A percentile compares a stretch with the other conserved stretches of the same genome.
phyloP scores from a whole-genome alignment of 2,113 vertebrate species.

The Polyodon spathula region DNA sequence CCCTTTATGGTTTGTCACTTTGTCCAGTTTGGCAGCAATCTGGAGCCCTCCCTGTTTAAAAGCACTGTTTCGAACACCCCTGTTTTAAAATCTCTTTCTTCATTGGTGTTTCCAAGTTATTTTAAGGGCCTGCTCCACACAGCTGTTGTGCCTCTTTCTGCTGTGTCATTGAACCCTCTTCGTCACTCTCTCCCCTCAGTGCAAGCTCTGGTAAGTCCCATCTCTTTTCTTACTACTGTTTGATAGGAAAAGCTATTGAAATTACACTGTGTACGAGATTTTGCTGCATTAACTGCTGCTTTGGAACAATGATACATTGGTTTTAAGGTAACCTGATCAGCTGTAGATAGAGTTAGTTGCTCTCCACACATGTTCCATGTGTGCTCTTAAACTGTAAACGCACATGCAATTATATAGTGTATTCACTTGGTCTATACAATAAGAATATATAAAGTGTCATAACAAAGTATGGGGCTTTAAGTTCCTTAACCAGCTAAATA shows the following conservation, averaged over 20 bases:
- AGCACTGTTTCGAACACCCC: not conserved
- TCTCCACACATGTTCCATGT: no score
- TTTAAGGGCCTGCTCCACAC: slow-evolving; percentile 52
- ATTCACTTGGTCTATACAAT: no score
- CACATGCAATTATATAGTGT: no score
- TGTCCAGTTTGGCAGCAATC: not conserved
- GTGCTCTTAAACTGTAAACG: no score
- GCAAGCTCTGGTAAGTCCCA: slow-evolving; percentile 53
- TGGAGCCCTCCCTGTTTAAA: not conserved
- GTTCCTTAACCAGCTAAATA: no score
- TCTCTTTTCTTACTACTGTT: slow-evolving; percentile 22
- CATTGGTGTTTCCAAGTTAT: slow-evolving; percentile 42
- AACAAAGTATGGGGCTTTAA: no score
- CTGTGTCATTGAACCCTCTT: slow-evolving; percentile 33
- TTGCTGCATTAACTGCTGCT: slow-evolving; percentile 15
- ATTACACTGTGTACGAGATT: slow-evolving; percentile 13
- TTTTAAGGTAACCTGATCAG: no score
- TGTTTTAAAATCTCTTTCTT: not conserved
- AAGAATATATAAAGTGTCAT: no score
- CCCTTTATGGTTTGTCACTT: not conserved
- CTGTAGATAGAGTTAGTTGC: no score
- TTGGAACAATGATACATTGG: not conserved
- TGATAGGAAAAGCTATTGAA: slow-evolving; percentile 1
- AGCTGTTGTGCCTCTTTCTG: slow-evolving; percentile 50
- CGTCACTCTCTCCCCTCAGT: slow-evolving; percentile 39